Percentiles rank a stretch among this genome's conserved stretches.
These are phyloP conservation scores for Microctonus aethiopoides DNA, from an alignment of 2,888 invertebrate species.

Conservation along the genomic window DNA sequence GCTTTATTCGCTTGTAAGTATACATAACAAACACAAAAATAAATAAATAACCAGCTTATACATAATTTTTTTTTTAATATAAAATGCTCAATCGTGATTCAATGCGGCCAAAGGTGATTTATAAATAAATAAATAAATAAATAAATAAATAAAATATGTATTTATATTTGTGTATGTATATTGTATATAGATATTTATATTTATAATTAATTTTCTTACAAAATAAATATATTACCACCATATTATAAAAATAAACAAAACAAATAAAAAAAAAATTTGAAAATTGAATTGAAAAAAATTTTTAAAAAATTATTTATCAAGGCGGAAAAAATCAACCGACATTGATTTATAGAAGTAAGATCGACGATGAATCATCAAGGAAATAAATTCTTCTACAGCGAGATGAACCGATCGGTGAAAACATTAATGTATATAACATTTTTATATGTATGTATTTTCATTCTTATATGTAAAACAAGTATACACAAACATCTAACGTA, in stretches of 20 bases:
- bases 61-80: too few relatives aligned
- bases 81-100: too few relatives aligned
- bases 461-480: too few relatives aligned
- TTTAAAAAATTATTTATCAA: neutral
- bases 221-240: too few relatives aligned
- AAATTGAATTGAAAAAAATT: neutral
- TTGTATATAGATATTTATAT: too few relatives aligned
- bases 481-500: neutral
- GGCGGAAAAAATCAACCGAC: neutral
- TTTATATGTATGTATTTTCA: neutral
- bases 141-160: neutral
- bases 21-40: too few relatives aligned
- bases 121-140: neutral
- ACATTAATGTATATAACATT: neutral
- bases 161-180: too few relatives aligned
- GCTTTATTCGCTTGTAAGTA: too few relatives aligned
- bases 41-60: too few relatives aligned
- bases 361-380: slow-evolving; percentile 28
- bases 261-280: neutral
- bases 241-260: too few relatives aligned
- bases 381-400: slow-evolving; percentile 23
- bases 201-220: too few relatives aligned
- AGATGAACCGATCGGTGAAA: neutral
- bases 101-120: too few relatives aligned
- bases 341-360: slow-evolving; percentile 7